These are phyloP conservation scores for Rhinogobio ventralis DNA, from an alignment of 2,797 vertebrate species.

Conservation along the genomic window DNA sequence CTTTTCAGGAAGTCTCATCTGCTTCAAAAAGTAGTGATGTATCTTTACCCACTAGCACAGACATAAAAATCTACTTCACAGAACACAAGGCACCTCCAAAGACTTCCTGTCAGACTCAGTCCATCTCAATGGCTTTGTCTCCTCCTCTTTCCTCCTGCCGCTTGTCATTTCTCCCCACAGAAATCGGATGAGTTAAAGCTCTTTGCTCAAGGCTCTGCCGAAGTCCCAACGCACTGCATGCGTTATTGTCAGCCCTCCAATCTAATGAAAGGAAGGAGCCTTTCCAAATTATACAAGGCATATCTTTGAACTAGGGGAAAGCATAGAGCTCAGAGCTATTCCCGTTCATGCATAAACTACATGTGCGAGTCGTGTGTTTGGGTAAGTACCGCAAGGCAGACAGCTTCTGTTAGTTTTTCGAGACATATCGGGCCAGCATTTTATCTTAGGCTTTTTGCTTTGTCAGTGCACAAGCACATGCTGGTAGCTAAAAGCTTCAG, in stretches of 20 bases:
- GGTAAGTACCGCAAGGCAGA: slow-evolving; percentile 58
- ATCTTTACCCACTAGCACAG: slow-evolving; percentile 65
- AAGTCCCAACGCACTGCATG: slow-evolving; percentile 58
- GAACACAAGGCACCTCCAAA: slow-evolving; percentile 64
- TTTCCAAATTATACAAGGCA: slow-evolving; percentile 66
- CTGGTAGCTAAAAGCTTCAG: slow-evolving; percentile 75
- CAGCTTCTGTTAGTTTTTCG: slow-evolving; percentile 75
- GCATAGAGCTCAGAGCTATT: slow-evolving; percentile 56
- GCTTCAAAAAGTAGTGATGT: slow-evolving; percentile 58
- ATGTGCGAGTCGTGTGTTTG: slow-evolving; percentile 61
- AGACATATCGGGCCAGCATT: slow-evolving; percentile 72
- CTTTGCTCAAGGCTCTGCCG: slow-evolving; percentile 63
- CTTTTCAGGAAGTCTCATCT: slow-evolving; percentile 21
- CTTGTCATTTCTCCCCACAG: slow-evolving; percentile 60
- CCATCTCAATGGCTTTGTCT: slow-evolving; percentile 67
- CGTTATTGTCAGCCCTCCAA: slow-evolving; percentile 69
- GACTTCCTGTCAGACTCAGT: slow-evolving; percentile 68
- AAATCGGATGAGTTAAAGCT: slow-evolving; percentile 72
- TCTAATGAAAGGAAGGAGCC: slow-evolving; percentile 73
- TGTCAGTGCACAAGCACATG: slow-evolving; percentile 70
- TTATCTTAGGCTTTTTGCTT: slow-evolving; percentile 69
- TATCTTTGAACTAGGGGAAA: slow-evolving; percentile 64
- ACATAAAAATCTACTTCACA: slow-evolving; percentile 65
- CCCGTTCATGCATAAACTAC: slow-evolving; percentile 40
- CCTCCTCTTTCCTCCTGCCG: slow-evolving; percentile 47